Percentiles rank a stretch among this genome's conserved stretches.
Conservation (phyloP, 2,888 invertebrate genomes). For the Agriopis aurantiaria region DNA sequence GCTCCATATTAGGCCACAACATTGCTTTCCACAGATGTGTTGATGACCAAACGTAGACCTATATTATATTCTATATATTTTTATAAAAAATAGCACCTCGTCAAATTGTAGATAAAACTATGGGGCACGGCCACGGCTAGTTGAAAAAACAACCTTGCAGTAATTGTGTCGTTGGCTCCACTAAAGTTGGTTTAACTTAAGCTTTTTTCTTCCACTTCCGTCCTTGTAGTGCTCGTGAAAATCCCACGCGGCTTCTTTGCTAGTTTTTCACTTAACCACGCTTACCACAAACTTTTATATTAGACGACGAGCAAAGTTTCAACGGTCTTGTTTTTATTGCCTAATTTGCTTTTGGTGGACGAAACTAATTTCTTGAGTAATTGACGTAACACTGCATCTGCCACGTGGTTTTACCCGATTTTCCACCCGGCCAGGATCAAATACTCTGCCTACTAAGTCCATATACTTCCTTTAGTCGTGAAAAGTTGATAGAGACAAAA, state of each 20-base stretch:
- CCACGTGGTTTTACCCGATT: not conserved
- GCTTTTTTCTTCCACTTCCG: constrained; percentile 44
- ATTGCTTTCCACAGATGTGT: no score
- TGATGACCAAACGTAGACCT: no score
- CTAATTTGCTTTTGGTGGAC: constrained; percentile 19
- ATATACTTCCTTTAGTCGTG: no score
- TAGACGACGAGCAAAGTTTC: constrained; percentile 61
- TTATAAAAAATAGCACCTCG: no score
- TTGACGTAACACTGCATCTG: not conserved
- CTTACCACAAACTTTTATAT: constrained; percentile 62
- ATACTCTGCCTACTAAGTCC: not conserved
- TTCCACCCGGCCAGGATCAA: not conserved
- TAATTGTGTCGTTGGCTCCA: not conserved
- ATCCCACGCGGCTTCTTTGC: constrained; percentile 42
- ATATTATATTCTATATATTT: no score
- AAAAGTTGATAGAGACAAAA: no score
- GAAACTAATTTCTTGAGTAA: not conserved
- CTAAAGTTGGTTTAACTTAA: constrained; percentile 18
- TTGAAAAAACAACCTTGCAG: not conserved
- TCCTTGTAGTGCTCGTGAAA: constrained; percentile 45
- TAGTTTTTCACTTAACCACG: constrained; percentile 66
- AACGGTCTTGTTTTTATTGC: constrained; percentile 17
- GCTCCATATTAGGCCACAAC: no score
- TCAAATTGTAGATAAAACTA: not conserved
- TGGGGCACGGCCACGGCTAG: not conserved